Base-by-base conservation (phyloP, 2,113 vertebrate species). In the Bucco capensis region DNA sequence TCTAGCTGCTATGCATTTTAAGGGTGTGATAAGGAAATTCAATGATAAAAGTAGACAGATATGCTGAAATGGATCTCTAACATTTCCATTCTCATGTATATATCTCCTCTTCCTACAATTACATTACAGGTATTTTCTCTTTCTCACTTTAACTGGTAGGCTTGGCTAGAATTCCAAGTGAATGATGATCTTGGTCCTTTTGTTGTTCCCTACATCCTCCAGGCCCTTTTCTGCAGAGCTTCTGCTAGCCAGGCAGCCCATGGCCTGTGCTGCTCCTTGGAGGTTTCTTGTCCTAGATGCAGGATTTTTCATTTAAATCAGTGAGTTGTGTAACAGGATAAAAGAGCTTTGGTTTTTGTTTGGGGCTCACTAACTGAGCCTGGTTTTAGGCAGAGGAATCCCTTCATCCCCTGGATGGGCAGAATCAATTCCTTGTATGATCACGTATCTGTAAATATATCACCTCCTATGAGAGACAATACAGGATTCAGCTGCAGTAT, bases 161-260 rank as follows among this genome's bases (percentile, higher is more conserved):
- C 72, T 23, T 18, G 10, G 3, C 33, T 72, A 30, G 51, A 76
- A 73, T 73, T 77, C 5, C 7, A 67, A 56, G 9, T 0, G 0
- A 70, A 16, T 37, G 14, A 9, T 67, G 8, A 9, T 35, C 31
- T 49, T 35, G 24, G n/a, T 35, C n/a, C 10, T 28, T 28, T 47
- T 9, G 3, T 15, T 79, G 19, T 37, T 23, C 30, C 58, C 12
- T 60, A 1, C 5, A 12, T 60, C 37, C 18, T 31, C 16, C 37
- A 46, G 28, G 16, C 25, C 24, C 22, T 71, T 65, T 58, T 31
- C n/a, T 83, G 19, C 44, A 54, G 33, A 60, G 23, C 23, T 46
- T 57, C 47, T 84, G 24, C 21, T 54, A 19, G 19, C 10, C 40
- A 54, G 31, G 40, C 35, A 49, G 15, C 65, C 50, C 0, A 0